phyloP scores from a whole-genome alignment of 2,888 invertebrate genomes.

The Phorcus lineatus region DNA sequence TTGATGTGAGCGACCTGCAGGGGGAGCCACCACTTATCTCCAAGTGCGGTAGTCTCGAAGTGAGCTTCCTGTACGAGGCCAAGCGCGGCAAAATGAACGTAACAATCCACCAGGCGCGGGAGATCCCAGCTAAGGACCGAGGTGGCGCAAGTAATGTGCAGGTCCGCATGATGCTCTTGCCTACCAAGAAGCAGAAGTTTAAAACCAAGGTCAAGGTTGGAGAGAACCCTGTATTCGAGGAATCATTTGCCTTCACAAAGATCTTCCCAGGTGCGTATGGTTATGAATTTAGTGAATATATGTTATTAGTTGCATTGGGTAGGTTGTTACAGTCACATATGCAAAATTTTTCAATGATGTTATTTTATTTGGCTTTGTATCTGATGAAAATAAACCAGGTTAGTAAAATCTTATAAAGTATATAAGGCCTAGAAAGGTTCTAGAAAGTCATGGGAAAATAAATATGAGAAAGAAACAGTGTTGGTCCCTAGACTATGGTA shows the following conservation, averaged over 20 bases:
- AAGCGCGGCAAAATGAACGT: constrained; percentile 94
- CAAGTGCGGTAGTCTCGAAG: constrained; percentile 86
- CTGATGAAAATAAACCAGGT: no score
- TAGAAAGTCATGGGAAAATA: no score
- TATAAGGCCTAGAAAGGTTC: no score
- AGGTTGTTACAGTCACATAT: no score
- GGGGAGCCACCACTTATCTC: constrained; percentile 69
- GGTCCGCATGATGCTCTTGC: constrained; percentile 90
- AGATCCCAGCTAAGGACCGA: constrained; percentile 81
- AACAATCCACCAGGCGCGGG: constrained; percentile 90
- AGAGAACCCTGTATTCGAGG: constrained; percentile 93
- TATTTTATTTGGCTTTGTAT: no score
- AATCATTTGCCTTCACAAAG: constrained; percentile 91
- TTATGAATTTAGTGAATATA: background rate
- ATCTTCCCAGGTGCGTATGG: constrained; percentile 77
- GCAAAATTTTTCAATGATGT: no score
- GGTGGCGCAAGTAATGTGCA: constrained; percentile 70
- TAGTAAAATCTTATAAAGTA: no score
- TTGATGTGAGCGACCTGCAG: constrained; percentile 76
- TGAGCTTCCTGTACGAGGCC: constrained; percentile 91
- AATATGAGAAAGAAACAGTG: no score
- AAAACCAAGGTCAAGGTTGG: constrained; percentile 95
- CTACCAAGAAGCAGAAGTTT: constrained; percentile 93
- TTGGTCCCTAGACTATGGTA: no score
- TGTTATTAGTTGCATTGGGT: no score